Evolutionary conservation across 1,140 invertebrate species (phyloP), one percentile per base, ranked within the genome.

Genomic region (Drosophila sucinea): DNA sequence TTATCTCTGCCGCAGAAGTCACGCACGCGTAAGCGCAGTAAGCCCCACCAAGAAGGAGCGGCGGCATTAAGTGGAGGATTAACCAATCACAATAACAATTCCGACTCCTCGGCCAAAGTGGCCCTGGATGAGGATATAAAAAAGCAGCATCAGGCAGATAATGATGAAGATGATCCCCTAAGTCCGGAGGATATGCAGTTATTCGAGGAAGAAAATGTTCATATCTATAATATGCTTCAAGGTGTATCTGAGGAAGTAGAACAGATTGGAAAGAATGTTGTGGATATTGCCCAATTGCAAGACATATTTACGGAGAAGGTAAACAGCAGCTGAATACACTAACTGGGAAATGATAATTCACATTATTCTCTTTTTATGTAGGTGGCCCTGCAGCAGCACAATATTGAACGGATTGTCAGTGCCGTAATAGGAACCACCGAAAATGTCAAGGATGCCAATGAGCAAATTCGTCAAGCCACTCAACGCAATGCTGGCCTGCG

Each of bases 231-330:
- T 91, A 96, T 99, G 84, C 92, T 99, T 27, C 98, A 97, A 92
- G 97, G 95, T 71, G 93, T 95, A 77, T 94, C 94, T 1, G 95
- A 96, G 79, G 95, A 97, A 92, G 96, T 99, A 0, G 95, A 95
- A 89, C 97, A 96, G 90, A 97, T 98, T 75, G 96, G 98, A 92
- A 97, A 95, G 76, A 98, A 98, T 94, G 97, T 99, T 1, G 95
- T 98, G 2, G 97, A 99, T 91, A 98, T 99, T 74, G 97, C 98
- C 58, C 96, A 97, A 91, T 93, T 99, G n/a, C 98, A 99, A 92
- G 96, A 99, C 92, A 95, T 98, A 70, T 99, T 99, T 83, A 97
- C 98, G 4, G 98, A 99, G 92, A 99, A 99, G 93, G 97, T 99
- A 56, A 69, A 51, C 29, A 2, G 1, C 25, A 25, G 8, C 4